Conservation (phyloP, 2,888 invertebrate species). For the Machimus atricapillus region DNA sequence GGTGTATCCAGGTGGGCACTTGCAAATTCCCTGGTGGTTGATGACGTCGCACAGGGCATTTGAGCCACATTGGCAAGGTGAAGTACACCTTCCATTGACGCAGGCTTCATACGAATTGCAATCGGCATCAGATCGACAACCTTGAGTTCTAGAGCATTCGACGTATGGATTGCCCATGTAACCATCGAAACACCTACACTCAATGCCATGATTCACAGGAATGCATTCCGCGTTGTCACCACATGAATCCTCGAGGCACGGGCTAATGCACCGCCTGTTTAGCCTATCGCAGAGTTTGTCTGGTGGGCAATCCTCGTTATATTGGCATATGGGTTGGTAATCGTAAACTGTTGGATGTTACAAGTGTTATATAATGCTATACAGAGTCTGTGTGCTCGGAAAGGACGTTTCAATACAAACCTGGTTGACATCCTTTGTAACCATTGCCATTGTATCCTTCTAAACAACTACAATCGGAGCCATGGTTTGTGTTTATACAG, state of each 20-base stretch:
- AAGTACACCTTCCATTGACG: conserved; percentile 76
- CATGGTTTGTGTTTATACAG: conserved; percentile 88
- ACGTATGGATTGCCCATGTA: conserved; percentile 80
- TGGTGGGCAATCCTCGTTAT: conserved; percentile 91
- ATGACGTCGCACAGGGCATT: conserved; percentile 84
- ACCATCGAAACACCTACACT: conserved; percentile 77
- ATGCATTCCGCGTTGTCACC: conserved; percentile 83
- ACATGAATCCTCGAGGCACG: conserved; percentile 80
- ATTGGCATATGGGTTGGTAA: conserved; percentile 76
- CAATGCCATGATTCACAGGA: conserved; percentile 76
- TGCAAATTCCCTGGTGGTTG: conserved; percentile 80
- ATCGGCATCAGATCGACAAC: conserved; percentile 75
- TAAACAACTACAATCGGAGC: conserved; percentile 83
- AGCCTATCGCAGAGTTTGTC: conserved; percentile 83
- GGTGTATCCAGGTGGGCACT: conserved; percentile 80
- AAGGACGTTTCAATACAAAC: conserved; percentile 60
- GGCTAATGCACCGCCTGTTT: conserved; percentile 83
- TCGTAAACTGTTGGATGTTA: conserved; percentile 57
- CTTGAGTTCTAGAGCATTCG: conserved; percentile 72
- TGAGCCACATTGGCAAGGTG: conserved; percentile 79
- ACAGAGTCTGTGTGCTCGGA: not conserved
- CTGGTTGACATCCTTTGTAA: conserved; percentile 79
- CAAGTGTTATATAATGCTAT: not conserved
- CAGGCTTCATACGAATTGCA: conserved; percentile 79
- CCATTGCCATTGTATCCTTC: conserved; percentile 90